Evolutionary conservation across 2,888 invertebrate species (phyloP).

Genomic region (Eremobia ochroleuca): DNA sequence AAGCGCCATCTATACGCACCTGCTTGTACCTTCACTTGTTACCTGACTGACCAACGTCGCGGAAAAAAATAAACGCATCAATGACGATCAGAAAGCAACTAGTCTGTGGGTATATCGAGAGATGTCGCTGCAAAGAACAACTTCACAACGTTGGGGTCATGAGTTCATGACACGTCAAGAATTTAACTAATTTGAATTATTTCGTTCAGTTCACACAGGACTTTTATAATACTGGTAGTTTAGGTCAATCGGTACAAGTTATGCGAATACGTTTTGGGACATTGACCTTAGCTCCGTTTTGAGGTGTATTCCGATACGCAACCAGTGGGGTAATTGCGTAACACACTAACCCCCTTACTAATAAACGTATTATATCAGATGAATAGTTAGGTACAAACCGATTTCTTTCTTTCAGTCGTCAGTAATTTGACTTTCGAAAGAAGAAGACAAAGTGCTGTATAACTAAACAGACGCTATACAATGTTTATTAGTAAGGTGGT

Average conservation of each 20-base stretch:
- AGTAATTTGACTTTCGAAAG: too few relatives aligned
- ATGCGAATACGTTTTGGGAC: background rate
- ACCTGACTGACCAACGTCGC: too few relatives aligned
- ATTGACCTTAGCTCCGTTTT: background rate
- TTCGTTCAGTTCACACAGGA: too few relatives aligned
- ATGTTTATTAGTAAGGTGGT: too few relatives aligned
- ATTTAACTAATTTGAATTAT: background rate
- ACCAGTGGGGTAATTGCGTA: background rate
- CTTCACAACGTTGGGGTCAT: background rate
- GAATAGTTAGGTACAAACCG: too few relatives aligned
- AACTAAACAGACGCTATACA: too few relatives aligned
- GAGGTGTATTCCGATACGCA: background rate
- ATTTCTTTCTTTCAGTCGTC: too few relatives aligned
- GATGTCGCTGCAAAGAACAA: slow-evolving; percentile 33
- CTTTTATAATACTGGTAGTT: too few relatives aligned
- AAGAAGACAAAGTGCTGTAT: too few relatives aligned
- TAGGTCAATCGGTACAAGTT: background rate
- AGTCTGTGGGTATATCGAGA: background rate
- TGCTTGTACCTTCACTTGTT: background rate
- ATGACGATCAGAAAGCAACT: background rate
- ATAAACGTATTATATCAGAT: too few relatives aligned
- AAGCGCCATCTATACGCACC: slow-evolving; percentile 44
- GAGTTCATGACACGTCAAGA: background rate
- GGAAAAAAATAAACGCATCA: background rate
- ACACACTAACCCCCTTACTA: too few relatives aligned